Base-by-base conservation (phyloP, 2,113 vertebrate genomes). In the Corvus moneduloides region DNA sequence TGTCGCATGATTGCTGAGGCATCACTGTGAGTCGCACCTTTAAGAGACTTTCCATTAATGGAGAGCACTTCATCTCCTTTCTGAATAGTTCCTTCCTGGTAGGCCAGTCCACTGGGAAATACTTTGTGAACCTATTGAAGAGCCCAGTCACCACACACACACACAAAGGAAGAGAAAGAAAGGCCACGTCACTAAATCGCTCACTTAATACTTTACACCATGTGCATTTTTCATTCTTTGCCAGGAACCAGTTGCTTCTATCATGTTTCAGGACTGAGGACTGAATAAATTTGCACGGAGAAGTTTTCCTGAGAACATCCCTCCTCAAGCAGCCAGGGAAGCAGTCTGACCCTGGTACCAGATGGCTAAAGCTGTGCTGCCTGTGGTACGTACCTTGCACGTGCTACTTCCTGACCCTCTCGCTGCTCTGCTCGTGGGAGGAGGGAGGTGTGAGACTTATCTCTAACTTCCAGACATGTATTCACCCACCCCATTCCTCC, bases 1-100 rank as follows among this genome's bases (percentile, higher is more conserved):
- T 99, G 98, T 12, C 99, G 98, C 76, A 99, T 89, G 64, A 98
- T 98, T 5, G 97, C 97, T 26, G 98, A 98, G 62, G 99, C 99
- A 0, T 99, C 98, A 0, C 48, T 95, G 85, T 99, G 99, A 1
- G 98, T 98, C 4, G 98, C 94, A 1, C 98, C 98, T 79, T 98
- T 99, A 43, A 99, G 98, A 2, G 98, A 99, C 89, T 99, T 99
- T 19, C 99, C 99, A 3, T 99, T 99, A 91, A 99, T 99, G 21
- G 99, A 99, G 72, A 99, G 93, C 7, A 99, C 98, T 96, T 99
- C 98, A 4, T 99, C 98, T 66, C 99, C 99, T 97, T 98, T 99
- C 96, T 99, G 98, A 44, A 99, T 99, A 20, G 99, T 99, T 41
- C 99, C 99, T 94, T 99, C 99, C 95, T 99, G 98, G 78, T 97